These are phyloP conservation scores for Brachyrhaphis roseni DNA, from an alignment of 2,797 vertebrate species.

Conservation along the genomic window DNA sequence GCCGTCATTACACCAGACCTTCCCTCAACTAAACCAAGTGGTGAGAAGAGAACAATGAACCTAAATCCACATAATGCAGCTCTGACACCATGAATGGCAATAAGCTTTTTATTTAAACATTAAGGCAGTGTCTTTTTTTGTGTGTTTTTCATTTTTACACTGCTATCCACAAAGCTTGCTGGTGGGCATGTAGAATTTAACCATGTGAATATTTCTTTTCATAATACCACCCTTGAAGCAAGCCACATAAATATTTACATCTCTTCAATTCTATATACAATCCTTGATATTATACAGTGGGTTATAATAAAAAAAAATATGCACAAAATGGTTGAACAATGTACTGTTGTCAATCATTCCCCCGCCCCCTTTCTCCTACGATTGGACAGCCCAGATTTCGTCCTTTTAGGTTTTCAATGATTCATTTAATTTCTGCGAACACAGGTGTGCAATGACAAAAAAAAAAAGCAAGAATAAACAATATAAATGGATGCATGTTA, in stretches of 20 bases:
- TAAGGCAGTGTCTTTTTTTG: constrained; percentile 79
- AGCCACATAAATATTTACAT: constrained; percentile 90
- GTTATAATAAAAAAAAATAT: constrained; percentile 77
- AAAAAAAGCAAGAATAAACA: constrained; percentile 38
- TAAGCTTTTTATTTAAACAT: constrained; percentile 89
- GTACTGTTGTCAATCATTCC: constrained; percentile 53
- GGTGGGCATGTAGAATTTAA: constrained; percentile 86
- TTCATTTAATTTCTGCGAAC: constrained; percentile 49
- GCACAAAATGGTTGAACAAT: constrained; percentile 83
- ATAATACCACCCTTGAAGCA: constrained; percentile 84
- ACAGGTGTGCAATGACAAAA: constrained; percentile 12
- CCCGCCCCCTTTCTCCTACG: neutral
- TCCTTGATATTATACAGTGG: constrained; percentile 83
- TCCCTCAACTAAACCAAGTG: neutral
- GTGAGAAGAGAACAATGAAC: neutral
- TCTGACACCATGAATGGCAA: constrained; percentile 79
- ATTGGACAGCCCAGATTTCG: constrained; percentile 63
- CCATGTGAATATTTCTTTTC: constrained; percentile 82
- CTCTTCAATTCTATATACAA: constrained; percentile 86
- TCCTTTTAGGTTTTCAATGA: constrained; percentile 45
- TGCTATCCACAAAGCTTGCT: constrained; percentile 85
- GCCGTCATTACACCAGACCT: neutral
- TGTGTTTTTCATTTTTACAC: constrained; percentile 81
- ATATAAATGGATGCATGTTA: constrained; percentile 53
- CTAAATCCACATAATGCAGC: constrained; percentile 20